phyloP scores from a whole-genome alignment of 2,113 vertebrate genomes.

The Menidia beryllina region DNA sequence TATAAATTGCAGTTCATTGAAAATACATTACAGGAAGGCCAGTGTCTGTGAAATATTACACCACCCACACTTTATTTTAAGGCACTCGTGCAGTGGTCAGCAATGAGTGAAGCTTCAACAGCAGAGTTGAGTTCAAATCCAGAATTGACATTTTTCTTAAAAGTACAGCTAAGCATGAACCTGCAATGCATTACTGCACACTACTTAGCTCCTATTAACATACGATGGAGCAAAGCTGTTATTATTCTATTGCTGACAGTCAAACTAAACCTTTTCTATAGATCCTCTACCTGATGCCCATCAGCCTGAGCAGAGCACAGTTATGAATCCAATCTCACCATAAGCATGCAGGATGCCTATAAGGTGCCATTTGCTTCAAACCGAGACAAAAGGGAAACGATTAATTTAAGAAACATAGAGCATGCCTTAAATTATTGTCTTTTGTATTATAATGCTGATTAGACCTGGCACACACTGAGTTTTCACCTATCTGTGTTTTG shows the following conservation, averaged over 20 bases:
- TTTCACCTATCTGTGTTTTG: conserved; percentile 12
- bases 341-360: neutral
- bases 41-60: conserved; percentile 44
- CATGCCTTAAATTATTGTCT: neutral
- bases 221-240: conserved; percentile 14
- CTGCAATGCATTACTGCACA: conserved; percentile 35
- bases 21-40: conserved; percentile 51
- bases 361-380: conserved; percentile 33
- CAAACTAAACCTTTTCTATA: conserved; percentile 10
- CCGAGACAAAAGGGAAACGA: neutral
- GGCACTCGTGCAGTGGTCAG: conserved; percentile 30
- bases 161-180: conserved; percentile 18
- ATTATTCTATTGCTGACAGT: conserved; percentile 41
- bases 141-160: conserved; percentile 24
- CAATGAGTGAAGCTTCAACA: conserved; percentile 5
- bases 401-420: neutral
- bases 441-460: conserved; percentile 11
- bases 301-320: conserved; percentile 20
- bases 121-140: conserved; percentile 17
- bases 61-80: conserved; percentile 34
- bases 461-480: neutral
- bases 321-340: neutral
- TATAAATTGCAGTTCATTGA: conserved; percentile 36
- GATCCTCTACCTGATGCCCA: conserved; percentile 22
- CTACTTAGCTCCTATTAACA: conserved; percentile 24